Base-by-base conservation (phyloP, 2,888 invertebrate species). In the Trimorus sp. region DNA sequence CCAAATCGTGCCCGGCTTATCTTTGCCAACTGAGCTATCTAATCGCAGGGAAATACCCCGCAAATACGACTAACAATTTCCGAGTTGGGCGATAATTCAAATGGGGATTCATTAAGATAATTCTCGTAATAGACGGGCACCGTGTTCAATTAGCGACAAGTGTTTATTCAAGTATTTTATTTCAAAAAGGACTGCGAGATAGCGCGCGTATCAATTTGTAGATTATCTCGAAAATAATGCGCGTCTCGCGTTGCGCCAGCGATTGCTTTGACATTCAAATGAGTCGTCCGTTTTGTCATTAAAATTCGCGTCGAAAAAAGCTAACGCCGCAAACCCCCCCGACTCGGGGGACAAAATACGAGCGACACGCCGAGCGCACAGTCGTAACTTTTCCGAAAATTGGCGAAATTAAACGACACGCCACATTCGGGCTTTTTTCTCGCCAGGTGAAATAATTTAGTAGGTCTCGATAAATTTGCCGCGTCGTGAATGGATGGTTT, bases 21-120 rank as follows among this genome's bases (percentile, higher is more conserved):
- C 26, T 26, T 26, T 4, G 26, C 26, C 26, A 26, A 26, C 26
- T 26, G 26, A 26, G 49, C 65, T 74, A 65, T 66, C 74, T 74
- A 65, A 74, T 74, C 63, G 58, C 11, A 6, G 56, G 7, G 12
- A 42, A n/a, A 16, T 26, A 48, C 14, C 9, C 7, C 37, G 26
- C 42, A n/a, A 66, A 66, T 16, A 37, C 37, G n/a, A 15, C 12
- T 51, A 6, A n/a, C 49, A n/a, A 7, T 56, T 54, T 40, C 49
- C 54, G 38, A 74, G 65, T 14, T 74, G 42, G 12, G 45, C 1
- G 51, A 51, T 15, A 15, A 59, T 51, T 66, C 40, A 38, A 65
- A 66, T 36, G 49, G 38, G 42, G 60, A 59, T 75, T 68, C 60
- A 68, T 68, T 66, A 75, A 75, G 75, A 68, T 68, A 68, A 68